phyloP scores from a whole-genome alignment of 2,888 invertebrate genomes.

The Megamerina dolium region DNA sequence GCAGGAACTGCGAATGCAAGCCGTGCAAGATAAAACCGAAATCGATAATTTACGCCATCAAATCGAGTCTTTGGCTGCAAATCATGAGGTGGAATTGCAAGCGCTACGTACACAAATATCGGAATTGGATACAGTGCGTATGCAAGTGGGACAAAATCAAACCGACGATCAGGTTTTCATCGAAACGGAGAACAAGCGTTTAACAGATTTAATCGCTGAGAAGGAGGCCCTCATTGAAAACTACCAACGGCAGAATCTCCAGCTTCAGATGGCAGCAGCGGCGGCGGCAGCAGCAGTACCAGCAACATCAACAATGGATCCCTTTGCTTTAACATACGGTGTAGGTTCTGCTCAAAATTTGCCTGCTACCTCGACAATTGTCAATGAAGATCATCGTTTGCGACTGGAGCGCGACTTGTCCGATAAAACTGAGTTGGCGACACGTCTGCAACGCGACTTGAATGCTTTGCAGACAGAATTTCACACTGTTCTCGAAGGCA shows the following conservation, averaged over 20 bases:
- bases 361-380: neutral
- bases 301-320: constrained; percentile 14
- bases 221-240: constrained; percentile 52
- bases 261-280: constrained; percentile 36
- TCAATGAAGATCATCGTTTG: constrained; percentile 14
- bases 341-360: constrained; percentile 6
- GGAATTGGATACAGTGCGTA: constrained; percentile 43
- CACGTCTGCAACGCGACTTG: constrained; percentile 23
- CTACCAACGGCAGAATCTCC: constrained; percentile 44
- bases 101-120: constrained; percentile 40
- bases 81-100: constrained; percentile 45
- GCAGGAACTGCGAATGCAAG: constrained; percentile 46
- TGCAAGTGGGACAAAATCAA: constrained; percentile 47
- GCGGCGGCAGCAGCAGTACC: constrained; percentile 15
- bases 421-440: constrained; percentile 20
- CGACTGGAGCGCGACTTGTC: constrained; percentile 18
- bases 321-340: constrained; percentile 20
- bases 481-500: constrained; percentile 19
- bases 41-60: constrained; percentile 46
- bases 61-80: constrained; percentile 41
- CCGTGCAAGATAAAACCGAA: constrained; percentile 49
- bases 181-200: constrained; percentile 55
- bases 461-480: constrained; percentile 18
- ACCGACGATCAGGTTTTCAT: constrained; percentile 49
- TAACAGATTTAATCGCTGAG: constrained; percentile 52